Conservation (phyloP, 1,140 invertebrate species). For the Drosophila santomea region DNA sequence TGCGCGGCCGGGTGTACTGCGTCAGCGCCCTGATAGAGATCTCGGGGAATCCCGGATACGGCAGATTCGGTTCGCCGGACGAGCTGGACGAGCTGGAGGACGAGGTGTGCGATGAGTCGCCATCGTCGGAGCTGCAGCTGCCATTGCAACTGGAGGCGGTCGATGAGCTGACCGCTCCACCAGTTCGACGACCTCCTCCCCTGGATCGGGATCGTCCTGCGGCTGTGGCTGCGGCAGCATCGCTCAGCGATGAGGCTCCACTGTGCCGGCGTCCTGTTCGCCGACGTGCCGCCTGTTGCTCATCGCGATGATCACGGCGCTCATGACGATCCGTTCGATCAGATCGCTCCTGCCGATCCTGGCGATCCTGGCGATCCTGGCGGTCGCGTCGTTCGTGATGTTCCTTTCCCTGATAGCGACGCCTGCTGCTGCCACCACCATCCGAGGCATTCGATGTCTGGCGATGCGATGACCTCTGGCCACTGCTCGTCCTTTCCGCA, state of each 20-base stretch:
- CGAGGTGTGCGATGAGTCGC: constrained; percentile 85
- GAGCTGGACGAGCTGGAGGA: constrained; percentile 85
- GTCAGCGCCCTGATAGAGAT: constrained; percentile 93
- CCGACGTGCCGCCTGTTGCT: constrained; percentile 43
- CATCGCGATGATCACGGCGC: not conserved
- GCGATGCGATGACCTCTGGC: constrained; percentile 13
- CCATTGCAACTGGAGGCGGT: constrained; percentile 78
- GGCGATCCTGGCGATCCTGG: not conserved
- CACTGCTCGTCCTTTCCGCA: not conserved
- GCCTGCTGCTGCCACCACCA: constrained; percentile 9
- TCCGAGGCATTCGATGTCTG: constrained; percentile 46
- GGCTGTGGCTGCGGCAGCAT: constrained; percentile 18
- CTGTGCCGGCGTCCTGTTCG: constrained; percentile 52
- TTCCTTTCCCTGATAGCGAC: constrained; percentile 54
- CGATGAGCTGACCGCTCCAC: constrained; percentile 61
- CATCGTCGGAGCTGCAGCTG: constrained; percentile 86
- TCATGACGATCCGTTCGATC: constrained; percentile 3
- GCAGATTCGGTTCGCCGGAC: constrained; percentile 88
- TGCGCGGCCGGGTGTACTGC: constrained; percentile 93
- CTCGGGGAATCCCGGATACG: constrained; percentile 95
- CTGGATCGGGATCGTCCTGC: not conserved
- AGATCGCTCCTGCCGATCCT: not conserved
- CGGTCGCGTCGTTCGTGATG: constrained; percentile 1
- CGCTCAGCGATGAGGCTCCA: constrained; percentile 63
- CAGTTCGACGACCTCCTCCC: not conserved